Evolutionary conservation across 2,888 invertebrate species (phyloP), one percentile per base, ranked within the genome.

Genomic region (Gnatocerus cornutus): DNA sequence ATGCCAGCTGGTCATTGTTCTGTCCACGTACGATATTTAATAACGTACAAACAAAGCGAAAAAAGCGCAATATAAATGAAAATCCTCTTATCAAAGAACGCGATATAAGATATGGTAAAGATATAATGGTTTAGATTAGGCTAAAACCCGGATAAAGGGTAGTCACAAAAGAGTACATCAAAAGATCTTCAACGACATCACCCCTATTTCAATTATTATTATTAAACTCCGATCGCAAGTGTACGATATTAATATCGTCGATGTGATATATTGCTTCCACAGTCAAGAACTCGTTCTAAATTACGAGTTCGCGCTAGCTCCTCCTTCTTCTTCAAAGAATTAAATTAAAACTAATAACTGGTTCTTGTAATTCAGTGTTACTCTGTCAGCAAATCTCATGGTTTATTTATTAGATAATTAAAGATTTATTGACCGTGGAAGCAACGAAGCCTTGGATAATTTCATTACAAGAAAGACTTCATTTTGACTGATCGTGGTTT

Each of bases 1-100:
- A 43, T 50, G 56, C 56, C 64, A 68, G 50, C 55, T 65, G 61
- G 72, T 70, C 72, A 72, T 72, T 72, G 72, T 72, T 68, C 65
- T 61, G 65, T 46, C 41, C 41, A 39, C 41, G 43, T 33, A 16
- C 53, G 52, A 68, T 62, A 59, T 61, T 67, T 59, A 62, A 62
- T 68, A 48, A 66, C 4, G 14, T 3, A 14, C 52, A 30, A 3
- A 39, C 12, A 16, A 37, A 12, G 41, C 9, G 21, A n/a, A 7
- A 30, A 48, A 37, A 37, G 9, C 39, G 21, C 12, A 16, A 58
- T 45, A 45, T 59, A 46, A 59, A 45, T 59, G 56, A 27, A 56
- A 43, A 59, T 41, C 43, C 58, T 7, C 58, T 41, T 41, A 58
- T 41, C 41, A 12, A 39, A 41, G 41, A 41, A 43, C 30, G 16